Base-by-base conservation (phyloP, 1,140 invertebrate genomes). In the Mya arenaria region DNA sequence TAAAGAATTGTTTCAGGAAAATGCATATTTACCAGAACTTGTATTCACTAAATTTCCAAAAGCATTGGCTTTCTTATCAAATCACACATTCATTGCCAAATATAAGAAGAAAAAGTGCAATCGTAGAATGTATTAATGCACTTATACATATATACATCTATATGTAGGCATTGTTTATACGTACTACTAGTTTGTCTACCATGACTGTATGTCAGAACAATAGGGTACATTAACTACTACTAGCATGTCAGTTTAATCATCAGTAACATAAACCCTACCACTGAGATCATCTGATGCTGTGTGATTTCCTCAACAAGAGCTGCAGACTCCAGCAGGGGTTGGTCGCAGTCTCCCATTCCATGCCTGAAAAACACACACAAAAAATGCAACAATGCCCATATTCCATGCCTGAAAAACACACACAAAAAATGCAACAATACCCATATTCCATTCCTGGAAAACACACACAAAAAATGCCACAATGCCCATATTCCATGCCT, bases 401-500 rank as follows among this genome's bases (percentile, higher is more conserved):
- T 95, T 25, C 95, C 95, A 90, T 95, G 95, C 95, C 90, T 92
- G 66, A 65, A 88, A 87, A 55, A 41, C 25, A 63, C 32, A n/a
- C n/a, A n/a, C n/a, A n/a, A n/a, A n/a, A n/a, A n/a, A n/a, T n/a
- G n/a, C n/a, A n/a, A n/a, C n/a, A n/a, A n/a, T n/a, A n/a, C 95
- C n/a, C 95, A 95, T 89, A 96, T 95, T 25, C 95, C 95, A 90
- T 95, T 95, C 95, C 90, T 92, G 66, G 62, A 88, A 87, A 55
- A 41, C 25, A 63, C 32, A n/a, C n/a, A n/a, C n/a, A n/a, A n/a
- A n/a, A n/a, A n/a, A n/a, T n/a, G n/a, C n/a, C n/a, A n/a, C n/a
- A n/a, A n/a, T n/a, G n/a, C 95, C n/a, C 95, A 95, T 89, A 96
- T 95, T 25, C 95, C 95, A 90, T 95, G 95, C 95, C 90, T 92